Evolutionary conservation across 2,888 invertebrate genomes (phyloP), one percentile per base, ranked within the genome.

Genomic region (Auanema sp.): DNA sequence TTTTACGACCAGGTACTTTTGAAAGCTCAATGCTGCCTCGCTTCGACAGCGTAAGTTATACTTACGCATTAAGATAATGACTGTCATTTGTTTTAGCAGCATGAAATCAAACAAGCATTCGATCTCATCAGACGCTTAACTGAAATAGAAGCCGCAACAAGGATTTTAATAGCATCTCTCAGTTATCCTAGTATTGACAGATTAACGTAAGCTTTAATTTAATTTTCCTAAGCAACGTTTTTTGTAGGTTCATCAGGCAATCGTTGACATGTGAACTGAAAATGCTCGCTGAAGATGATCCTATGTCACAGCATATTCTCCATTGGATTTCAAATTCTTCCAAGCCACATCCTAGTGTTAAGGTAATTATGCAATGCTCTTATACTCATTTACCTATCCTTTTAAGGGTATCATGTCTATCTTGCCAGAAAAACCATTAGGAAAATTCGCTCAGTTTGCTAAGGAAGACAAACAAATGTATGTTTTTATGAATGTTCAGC

Each of bases 271-370:
- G 85, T 67, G 74, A 78, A 54, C 75, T 86, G 21, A 71, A 81
- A 60, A 72, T 81, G 42, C 69, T 87, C 77, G 78, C 82, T 49
- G 83, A 84, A 61, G 81, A 84, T 16, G 83, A 83, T 18, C 75
- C 78, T 21, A 86, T 86, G 69, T 81, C 86, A 40, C 87, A 87
- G 73, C 81, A 85, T 67, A 85, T 87, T 64, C 84, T 87, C 42
- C 85, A 86, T 65, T 87, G 87, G 75, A 84, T 87, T 66, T 81
- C 84, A 63, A 85, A 85, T 51, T 85, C 61, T 5, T 47, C 47
- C 21, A 47, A 21, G 16, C 21, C 47, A 5, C 47, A 16, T 6
- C 47, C 47, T 21, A 21, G 4, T 3, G 10, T 47, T 18, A 3
- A 10, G 47, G 47, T 47, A 47, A 5, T 47, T 21, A 5, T 21